Conservation (phyloP, 1,140 invertebrate species). For the Drusus annulatus region DNA sequence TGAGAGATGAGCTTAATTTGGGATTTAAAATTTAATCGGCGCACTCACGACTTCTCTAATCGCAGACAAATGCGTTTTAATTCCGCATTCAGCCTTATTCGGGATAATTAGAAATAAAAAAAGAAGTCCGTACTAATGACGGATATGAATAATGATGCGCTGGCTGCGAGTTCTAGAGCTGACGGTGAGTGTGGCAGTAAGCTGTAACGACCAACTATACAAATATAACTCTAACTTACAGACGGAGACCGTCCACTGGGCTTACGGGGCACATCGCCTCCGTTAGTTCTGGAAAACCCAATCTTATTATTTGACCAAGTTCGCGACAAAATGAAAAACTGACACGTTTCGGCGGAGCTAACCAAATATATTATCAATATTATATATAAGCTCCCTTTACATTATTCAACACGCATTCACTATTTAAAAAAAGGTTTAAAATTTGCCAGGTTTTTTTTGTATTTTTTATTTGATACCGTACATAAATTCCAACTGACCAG, state of each 20-base stretch:
- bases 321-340: constrained; percentile 45
- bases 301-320: constrained; percentile 34
- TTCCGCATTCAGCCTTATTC: not conserved
- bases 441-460: no score
- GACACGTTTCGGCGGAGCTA: constrained; percentile 16
- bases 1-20: not conserved
- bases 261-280: not conserved
- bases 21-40: not conserved
- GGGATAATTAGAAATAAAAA: constrained; percentile 19
- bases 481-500: no score
- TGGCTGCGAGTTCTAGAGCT: not conserved
- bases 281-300: constrained; percentile 41
- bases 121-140: constrained; percentile 5
- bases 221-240: no score
- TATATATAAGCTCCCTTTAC: no score
- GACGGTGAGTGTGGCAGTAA: no score
- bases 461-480: no score
- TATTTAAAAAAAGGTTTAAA: no score
- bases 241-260: not conserved
- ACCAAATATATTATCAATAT: constrained; percentile 53
- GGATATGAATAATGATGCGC: not conserved
- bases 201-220: no score
- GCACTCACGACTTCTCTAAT: constrained; percentile 13
- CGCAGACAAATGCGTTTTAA: constrained; percentile 7
- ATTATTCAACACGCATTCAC: no score